These are phyloP conservation scores for Dromius quadrimaculatus DNA, from an alignment of 2,888 invertebrate species.

Conservation along the genomic window DNA sequence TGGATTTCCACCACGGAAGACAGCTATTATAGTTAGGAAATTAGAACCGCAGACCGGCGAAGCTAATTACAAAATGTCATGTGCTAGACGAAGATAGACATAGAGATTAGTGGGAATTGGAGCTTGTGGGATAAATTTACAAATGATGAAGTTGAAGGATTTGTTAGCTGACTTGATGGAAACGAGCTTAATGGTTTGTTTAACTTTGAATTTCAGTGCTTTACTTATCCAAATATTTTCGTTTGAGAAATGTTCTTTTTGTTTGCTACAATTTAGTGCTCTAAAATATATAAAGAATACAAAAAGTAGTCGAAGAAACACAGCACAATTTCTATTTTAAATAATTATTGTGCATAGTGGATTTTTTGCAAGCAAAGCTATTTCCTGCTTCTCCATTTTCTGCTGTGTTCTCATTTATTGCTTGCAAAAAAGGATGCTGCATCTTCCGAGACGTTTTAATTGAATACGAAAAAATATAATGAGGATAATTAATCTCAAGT, in stretches of 20 bases:
- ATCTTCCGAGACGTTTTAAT: conserved; percentile 4
- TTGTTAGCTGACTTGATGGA: conserved; percentile 8
- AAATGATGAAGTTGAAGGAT: conserved; percentile 10
- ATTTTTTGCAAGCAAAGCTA: too few species aligned
- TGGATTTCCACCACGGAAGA: background rate
- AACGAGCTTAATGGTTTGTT: conserved; percentile 13
- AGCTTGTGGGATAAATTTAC: conserved; percentile 3
- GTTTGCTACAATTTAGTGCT: too few species aligned
- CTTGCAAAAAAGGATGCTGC: conserved; percentile 15
- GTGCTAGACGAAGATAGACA: background rate
- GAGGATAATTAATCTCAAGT: conserved; percentile 23
- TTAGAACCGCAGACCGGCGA: background rate
- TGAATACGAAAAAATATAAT: conserved; percentile 29
- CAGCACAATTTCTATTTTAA: too few species aligned
- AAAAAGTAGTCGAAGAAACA: too few species aligned
- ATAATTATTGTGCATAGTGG: too few species aligned
- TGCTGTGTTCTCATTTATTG: background rate
- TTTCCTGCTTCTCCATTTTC: too few species aligned
- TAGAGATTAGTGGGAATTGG: background rate
- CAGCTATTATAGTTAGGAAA: background rate
- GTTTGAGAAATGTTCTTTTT: too few species aligned
- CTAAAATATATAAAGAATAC: too few species aligned
- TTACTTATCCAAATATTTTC: too few species aligned
- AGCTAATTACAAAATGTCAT: conserved; percentile 18
- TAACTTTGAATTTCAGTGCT: too few species aligned